These are phyloP conservation scores for Drosophila triauraria DNA, from an alignment of 1,140 invertebrate species.

Conservation along the genomic window DNA sequence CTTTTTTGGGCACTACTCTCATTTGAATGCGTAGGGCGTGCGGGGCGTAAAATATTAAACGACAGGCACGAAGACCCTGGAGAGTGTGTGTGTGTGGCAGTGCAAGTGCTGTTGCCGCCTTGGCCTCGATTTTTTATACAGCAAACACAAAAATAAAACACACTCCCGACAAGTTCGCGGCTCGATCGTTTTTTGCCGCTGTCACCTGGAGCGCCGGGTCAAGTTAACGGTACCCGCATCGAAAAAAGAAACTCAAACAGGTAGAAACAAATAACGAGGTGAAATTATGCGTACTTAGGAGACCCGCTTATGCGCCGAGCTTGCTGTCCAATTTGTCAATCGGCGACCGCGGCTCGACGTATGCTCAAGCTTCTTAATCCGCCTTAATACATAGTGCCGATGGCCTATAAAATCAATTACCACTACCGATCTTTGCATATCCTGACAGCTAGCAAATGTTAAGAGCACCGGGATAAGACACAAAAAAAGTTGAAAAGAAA, in stretches of 20 bases:
- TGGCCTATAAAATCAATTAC: constrained; percentile 47
- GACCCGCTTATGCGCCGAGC: constrained; percentile 27
- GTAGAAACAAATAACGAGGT: constrained; percentile 52
- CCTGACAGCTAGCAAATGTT: constrained; percentile 43
- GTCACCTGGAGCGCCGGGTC: constrained; percentile 65
- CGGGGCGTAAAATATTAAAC: constrained; percentile 26
- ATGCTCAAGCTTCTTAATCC: constrained; percentile 29
- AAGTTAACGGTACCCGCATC: constrained; percentile 70
- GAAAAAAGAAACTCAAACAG: constrained; percentile 72
- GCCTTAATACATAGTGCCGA: neutral
- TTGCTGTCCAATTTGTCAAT: constrained; percentile 44
- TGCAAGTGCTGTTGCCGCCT: constrained; percentile 28
- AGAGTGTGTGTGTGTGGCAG: neutral
- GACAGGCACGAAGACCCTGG: constrained; percentile 19
- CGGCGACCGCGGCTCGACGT: neutral
- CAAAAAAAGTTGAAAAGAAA: constrained; percentile 10
- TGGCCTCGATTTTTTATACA: constrained; percentile 7
- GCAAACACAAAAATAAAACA: constrained; percentile 1
- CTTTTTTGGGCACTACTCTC: constrained; percentile 29
- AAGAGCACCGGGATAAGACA: constrained; percentile 29
- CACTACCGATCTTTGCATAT: constrained; percentile 38
- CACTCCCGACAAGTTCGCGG: constrained; percentile 23
- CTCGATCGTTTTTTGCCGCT: constrained; percentile 20
- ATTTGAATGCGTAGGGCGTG: constrained; percentile 46
- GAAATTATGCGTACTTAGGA: constrained; percentile 63